Evolutionary conservation across 2,797 vertebrate genomes (phyloP), one percentile per base, ranked within the genome.

Genomic region (Simalia tracyae): DNA sequence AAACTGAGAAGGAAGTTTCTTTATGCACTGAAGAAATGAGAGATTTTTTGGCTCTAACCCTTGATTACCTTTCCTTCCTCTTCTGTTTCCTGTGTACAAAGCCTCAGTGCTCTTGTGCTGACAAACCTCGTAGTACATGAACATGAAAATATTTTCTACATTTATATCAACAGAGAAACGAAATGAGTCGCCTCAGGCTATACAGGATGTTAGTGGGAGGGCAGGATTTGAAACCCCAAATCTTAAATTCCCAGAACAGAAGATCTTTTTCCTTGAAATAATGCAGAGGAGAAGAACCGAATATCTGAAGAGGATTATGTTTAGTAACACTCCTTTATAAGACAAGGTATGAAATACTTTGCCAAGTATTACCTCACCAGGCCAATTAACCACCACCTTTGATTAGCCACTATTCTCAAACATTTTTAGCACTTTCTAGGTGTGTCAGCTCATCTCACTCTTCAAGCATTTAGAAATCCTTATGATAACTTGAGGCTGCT

Each of bases 301-400:
- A 92, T 93, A 91, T 92, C 89, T 59, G 2, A 91, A 93, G 91
- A 91, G 93, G 93, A 95, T 2, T 12, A 92, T 91, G 89, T 86
- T 93, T 94, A 1, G 0, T 87, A 94, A 92, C 95, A 94, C 61
- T 91, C 54, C 86, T 94, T 93, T 87, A 89, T 1, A 28, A 91
- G 94, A 95, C 93, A 92, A 93, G 24, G 60, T 88, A 89, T 81
- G 64, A 72, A 86, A 94, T 84, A 22, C 0, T 2, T 87, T 92
- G 95, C 96, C 96, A 97, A 94, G 54, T 0, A 0, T 95, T 96
- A 96, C 94, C 93, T 97, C 96, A 95, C 17, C 87, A 31, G 84
- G 90, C 94, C 50, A 91, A 1, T 95, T 97, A 95, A 95, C 95
- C 7, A 3, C 86, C 68, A 54, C 87, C 8, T 0, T 89, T 91